Percentiles rank a stretch among this genome's conserved stretches.
Evolutionary conservation across 2,113 vertebrate genomes (phyloP).

Genomic region (Psittacara wagleri): DNA sequence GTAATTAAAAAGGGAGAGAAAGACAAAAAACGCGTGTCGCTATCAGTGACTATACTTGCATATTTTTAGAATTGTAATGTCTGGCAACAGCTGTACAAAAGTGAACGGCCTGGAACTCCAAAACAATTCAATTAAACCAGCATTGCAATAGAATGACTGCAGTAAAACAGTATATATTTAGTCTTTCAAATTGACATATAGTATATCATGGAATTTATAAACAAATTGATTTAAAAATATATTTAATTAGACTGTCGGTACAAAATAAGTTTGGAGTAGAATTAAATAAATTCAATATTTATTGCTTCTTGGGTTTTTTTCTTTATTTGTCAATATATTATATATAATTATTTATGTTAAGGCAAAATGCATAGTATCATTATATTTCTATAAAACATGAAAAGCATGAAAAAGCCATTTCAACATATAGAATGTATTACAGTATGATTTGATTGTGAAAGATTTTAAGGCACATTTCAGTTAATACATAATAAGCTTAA

Average conservation of each 20-base stretch:
- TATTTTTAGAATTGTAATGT: slow-evolving; percentile 13
- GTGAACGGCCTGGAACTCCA: background rate
- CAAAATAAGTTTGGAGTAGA: background rate
- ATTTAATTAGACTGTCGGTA: background rate
- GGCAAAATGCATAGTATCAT: background rate
- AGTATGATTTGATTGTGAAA: background rate
- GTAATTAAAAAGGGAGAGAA: background rate
- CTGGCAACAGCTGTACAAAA: background rate
- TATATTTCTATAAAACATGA: background rate
- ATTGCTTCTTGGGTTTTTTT: background rate
- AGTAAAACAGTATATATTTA: background rate
- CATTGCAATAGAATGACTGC: background rate
- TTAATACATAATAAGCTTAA: background rate
- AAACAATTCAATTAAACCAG: background rate
- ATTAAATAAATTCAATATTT: background rate
- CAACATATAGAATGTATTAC: background rate
- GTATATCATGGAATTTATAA: background rate
- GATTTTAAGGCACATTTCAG: background rate
- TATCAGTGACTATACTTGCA: background rate
- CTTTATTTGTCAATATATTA: background rate
- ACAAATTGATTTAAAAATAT: background rate
- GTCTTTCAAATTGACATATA: background rate
- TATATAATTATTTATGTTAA: background rate
- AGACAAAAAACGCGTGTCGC: background rate
- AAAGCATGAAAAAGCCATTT: background rate